A percentile compares a stretch with the other conserved stretches of the same genome.
Evolutionary conservation across 1,140 invertebrate species (phyloP).

Genomic region (Cardiocondyla obscurior): DNA sequence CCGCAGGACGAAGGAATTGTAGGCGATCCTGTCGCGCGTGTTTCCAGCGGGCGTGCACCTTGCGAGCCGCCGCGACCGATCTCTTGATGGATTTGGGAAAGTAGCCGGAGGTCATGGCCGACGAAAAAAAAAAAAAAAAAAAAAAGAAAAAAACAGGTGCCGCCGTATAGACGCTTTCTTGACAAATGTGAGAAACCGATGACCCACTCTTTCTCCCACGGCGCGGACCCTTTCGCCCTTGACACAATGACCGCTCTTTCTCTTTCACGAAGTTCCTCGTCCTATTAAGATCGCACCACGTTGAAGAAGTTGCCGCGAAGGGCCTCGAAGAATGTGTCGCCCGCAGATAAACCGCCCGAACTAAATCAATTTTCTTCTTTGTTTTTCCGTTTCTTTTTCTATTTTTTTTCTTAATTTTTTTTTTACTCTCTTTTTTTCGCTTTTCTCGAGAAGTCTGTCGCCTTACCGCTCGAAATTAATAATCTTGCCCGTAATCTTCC

Average conservation of each 20-base stretch:
- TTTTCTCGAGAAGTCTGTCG: background rate
- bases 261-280: slow-evolving; percentile 14
- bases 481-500: background rate
- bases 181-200: slow-evolving; percentile 68
- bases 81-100: slow-evolving; percentile 9
- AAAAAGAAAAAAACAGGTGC: slow-evolving; percentile 48
- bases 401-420: no score
- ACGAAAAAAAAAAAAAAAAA: no score
- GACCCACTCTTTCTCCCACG: slow-evolving; percentile 50
- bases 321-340: background rate
- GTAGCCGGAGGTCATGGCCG: background rate
- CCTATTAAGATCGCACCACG: slow-evolving; percentile 58
- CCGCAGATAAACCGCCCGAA: background rate
- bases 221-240: slow-evolving; percentile 62
- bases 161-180: slow-evolving; percentile 31
- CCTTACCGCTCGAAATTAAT: background rate
- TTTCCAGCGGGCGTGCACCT: background rate
- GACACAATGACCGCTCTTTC: slow-evolving; percentile 62
- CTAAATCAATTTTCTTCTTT: background rate
- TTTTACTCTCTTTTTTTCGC: background rate
- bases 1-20: slow-evolving; percentile 60
- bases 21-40: slow-evolving; percentile 62
- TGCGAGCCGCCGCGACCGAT: slow-evolving; percentile 9
- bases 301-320: background rate
- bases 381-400: no score